These are phyloP conservation scores for Fistularia commersonii DNA, from an alignment of 2,797 vertebrate species.

Conservation along the genomic window DNA sequence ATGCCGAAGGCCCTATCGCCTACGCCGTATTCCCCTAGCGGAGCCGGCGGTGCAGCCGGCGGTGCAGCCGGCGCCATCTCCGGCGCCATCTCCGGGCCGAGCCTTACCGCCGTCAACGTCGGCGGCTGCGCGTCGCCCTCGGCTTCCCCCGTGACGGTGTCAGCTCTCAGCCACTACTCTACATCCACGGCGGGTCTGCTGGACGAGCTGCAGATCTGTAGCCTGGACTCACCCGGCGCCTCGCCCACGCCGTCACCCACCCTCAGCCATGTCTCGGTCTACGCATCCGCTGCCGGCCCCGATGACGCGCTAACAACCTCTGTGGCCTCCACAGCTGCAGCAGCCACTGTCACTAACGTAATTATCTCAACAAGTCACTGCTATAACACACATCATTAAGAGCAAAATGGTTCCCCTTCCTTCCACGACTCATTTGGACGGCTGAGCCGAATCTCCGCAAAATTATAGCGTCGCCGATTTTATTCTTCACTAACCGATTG, in stretches of 20 bases:
- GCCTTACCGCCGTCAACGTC: conserved; percentile 24
- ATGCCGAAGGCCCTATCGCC: conserved; percentile 72
- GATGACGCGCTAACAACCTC: conserved; percentile 67
- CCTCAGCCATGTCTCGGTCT: conserved; percentile 83
- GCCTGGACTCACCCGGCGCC: conserved; percentile 77
- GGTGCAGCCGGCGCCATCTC: conserved; percentile 23
- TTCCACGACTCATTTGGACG: conserved; percentile 31
- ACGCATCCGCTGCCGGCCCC: conserved; percentile 62
- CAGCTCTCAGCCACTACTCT: conserved; percentile 83
- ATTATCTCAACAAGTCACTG: conserved; percentile 76
- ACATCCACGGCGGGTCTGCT: conserved; percentile 82
- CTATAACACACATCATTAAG: conserved; percentile 47
- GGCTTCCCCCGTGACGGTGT: conserved; percentile 77
- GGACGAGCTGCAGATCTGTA: conserved; percentile 84
- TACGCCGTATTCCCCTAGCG: conserved; percentile 61
- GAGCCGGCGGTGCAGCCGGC: conserved; percentile 38
- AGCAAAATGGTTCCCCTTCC: conserved; percentile 19
- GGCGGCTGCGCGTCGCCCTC: conserved; percentile 55
- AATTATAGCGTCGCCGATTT: conserved; percentile 25
- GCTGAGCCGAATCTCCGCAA: conserved; percentile 29
- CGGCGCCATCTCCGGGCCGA: conserved; percentile 26
- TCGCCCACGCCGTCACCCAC: conserved; percentile 87
- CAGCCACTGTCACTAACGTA: conserved; percentile 83
- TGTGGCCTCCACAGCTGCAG: conserved; percentile 72
- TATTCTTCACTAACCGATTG: conserved; percentile 50